Percentiles rank a stretch among this genome's conserved stretches.
phyloP scores from a whole-genome alignment of 64 coral and sea anemone species.

The Porites lutea region DNA sequence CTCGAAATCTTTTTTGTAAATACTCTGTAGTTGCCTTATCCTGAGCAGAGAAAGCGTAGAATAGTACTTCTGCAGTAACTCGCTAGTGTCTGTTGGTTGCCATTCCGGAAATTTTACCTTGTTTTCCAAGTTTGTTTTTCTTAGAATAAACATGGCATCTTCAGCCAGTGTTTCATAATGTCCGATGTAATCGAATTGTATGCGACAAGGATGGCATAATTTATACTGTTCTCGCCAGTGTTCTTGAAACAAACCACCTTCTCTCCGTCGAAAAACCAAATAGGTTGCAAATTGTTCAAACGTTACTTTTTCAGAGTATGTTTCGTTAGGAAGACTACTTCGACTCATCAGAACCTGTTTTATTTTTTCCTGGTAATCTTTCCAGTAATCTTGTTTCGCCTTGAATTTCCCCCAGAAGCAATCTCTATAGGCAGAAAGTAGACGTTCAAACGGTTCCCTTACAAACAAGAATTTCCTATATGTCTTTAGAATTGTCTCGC shows the following conservation, averaged over 20 bases:
- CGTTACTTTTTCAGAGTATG: conserved; percentile 13
- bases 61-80: background rate
- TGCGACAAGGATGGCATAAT: background rate
- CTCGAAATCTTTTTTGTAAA: conserved; percentile 11
- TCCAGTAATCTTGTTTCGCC: background rate
- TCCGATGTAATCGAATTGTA: conserved; percentile 17
- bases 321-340: background rate
- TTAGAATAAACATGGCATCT: background rate
- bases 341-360: background rate
- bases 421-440: conserved; percentile 23
- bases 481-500: too few species aligned
- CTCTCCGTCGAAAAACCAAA: background rate
- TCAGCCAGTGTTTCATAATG: background rate
- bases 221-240: background rate
- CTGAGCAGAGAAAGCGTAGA: background rate
- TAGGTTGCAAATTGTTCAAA: background rate
- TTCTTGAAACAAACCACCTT: background rate
- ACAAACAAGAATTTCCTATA: conserved; percentile 11
- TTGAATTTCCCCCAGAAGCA: background rate
- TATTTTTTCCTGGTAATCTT: background rate
- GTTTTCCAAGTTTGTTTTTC: background rate
- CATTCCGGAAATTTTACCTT: background rate
- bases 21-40: background rate
- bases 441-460: conserved; percentile 15
- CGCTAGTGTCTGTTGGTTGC: background rate